Evolutionary conservation across 2,797 vertebrate species (phyloP).

Genomic region (Tympanoctomys barrerae): DNA sequence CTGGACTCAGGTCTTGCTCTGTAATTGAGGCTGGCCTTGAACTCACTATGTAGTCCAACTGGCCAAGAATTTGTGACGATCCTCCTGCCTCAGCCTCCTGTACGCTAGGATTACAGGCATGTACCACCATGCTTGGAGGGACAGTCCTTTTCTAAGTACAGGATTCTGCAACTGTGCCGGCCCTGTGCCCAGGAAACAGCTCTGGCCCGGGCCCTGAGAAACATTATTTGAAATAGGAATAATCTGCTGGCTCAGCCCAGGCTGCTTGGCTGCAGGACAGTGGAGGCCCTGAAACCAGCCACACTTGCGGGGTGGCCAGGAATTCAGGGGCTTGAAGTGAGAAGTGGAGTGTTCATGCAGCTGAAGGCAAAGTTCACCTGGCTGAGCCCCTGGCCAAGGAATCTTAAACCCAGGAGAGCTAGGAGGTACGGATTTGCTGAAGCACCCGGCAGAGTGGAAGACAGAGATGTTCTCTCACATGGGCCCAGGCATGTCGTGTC

Average conservation of each 20-base stretch:
- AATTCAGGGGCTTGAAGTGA: background rate
- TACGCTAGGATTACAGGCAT: too few relatives aligned
- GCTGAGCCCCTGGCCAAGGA: background rate
- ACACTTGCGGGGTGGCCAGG: background rate
- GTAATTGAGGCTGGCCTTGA: too few relatives aligned
- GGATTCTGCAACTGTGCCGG: too few relatives aligned
- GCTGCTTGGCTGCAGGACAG: background rate
- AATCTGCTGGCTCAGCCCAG: background rate
- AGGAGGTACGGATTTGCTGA: background rate
- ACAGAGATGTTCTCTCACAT: background rate
- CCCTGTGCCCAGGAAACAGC: accelerated
- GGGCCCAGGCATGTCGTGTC: accelerated
- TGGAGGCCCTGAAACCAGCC: background rate
- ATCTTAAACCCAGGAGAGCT: background rate
- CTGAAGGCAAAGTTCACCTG: background rate
- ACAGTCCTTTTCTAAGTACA: background rate
- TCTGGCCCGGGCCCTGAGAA: background rate
- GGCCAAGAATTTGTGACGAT: too few relatives aligned
- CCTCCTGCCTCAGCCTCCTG: too few relatives aligned
- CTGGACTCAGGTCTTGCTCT: background rate
- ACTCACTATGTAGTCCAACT: too few relatives aligned
- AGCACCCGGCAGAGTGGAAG: too few relatives aligned
- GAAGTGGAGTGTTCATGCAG: background rate
- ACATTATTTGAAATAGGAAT: background rate
- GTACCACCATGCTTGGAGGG: too few relatives aligned